A percentile compares a stretch with the other conserved stretches of the same genome.
Evolutionary conservation across 2,888 invertebrate species (phyloP).

Genomic region (Protonemura montana): DNA sequence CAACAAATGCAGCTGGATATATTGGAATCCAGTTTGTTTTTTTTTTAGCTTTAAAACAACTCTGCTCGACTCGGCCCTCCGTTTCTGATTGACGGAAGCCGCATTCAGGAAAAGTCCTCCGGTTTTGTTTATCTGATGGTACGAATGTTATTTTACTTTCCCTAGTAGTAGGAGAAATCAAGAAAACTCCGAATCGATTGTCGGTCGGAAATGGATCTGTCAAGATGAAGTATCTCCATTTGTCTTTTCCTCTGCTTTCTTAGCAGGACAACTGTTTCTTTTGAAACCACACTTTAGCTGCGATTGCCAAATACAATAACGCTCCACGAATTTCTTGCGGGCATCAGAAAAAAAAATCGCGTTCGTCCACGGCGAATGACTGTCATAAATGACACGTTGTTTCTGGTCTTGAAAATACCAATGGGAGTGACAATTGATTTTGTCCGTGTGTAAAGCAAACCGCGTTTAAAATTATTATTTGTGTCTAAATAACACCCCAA

Average conservation of each 20-base stretch:
- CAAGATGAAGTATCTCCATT: slow-evolving; percentile 37
- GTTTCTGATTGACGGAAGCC: background rate
- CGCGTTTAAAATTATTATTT: no score
- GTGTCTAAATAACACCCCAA: background rate
- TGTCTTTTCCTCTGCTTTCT: slow-evolving; percentile 25
- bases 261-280: background rate
- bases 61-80: background rate
- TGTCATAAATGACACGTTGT: background rate
- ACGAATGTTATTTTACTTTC: slow-evolving; percentile 22
- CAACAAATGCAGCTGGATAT: background rate
- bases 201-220: slow-evolving; percentile 35
- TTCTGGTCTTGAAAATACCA: background rate
- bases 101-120: background rate
- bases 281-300: slow-evolving; percentile 19
- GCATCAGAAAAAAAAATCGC: background rate
- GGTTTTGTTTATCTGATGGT: background rate
- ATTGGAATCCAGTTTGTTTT: background rate
- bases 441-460: background rate
- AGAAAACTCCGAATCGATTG: slow-evolving; percentile 29
- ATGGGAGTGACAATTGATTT: background rate
- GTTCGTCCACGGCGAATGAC: background rate
- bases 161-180: slow-evolving; percentile 13
- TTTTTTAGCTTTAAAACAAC: background rate
- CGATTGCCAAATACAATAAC: slow-evolving; percentile 7
- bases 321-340: background rate